Base-by-base conservation (phyloP, 1,140 invertebrate genomes). In the Drosophila repletoides region DNA sequence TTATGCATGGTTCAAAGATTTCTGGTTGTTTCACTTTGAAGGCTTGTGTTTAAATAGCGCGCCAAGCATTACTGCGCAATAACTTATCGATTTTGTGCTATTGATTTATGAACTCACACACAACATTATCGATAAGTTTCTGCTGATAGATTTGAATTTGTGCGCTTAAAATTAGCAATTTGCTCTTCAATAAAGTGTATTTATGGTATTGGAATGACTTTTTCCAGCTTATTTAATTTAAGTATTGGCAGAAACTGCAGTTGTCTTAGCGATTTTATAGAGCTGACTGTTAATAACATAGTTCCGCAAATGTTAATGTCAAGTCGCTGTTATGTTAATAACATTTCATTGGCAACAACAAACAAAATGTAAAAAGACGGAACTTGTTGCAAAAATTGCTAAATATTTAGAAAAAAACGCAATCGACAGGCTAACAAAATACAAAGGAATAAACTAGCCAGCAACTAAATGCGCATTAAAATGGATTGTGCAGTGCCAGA, bases 311-410 rank as follows among this genome's bases (percentile, higher is more conserved):
- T 61, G 36, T 19, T 51, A 41, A 41, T 26, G 46, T 33, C 26
- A 12, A 19, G 3, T 6, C 15, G 9, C 52, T 46, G 53, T 40
- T 48, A 65, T 59, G 26, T 48, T 41, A 61, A 31, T 14, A 65
- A 59, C 63, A 60, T 68, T 21, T 46, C 41, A 46, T 45, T 48
- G 40, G 60, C 69, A 79, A 61, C 56, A 79, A 67, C 67, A 76
- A 72, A 67, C 64, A 76, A 81, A 81, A 81, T 81, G 76, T 81
- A 81, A 83, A 68, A 83, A 81, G 76, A 83, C 76, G 76, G 76
- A 80, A 81, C 76, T 81, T 80, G 55, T 61, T 75, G 76, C 71
- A 79, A 58, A 79, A 72, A 74, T 77, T 58, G 71, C 38, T 40
- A 33, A 68, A 80, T 59, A 68, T 36, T 45, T 59, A 59, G 46